A percentile compares a stretch with the other conserved stretches of the same genome.
phyloP scores from a whole-genome alignment of 1,140 invertebrate species.

The Penaeus japonicus region DNA sequence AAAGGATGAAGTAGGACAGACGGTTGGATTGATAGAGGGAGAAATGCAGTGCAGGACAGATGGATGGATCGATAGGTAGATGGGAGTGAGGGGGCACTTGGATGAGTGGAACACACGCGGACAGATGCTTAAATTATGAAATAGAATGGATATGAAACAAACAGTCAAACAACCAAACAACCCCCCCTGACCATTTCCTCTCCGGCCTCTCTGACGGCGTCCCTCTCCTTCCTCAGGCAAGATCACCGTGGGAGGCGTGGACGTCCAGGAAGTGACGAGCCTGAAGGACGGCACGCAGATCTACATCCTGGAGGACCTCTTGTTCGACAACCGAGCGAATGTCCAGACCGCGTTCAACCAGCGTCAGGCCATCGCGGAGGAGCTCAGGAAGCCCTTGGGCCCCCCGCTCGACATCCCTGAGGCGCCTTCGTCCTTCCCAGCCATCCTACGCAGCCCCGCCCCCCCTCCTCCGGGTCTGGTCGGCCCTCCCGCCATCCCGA shows the following conservation, averaged over 20 bases:
- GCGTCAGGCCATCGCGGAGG: neutral
- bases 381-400: neutral
- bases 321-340: neutral
- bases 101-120: too few species aligned
- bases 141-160: too few species aligned
- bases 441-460: too few species aligned
- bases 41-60: too few species aligned
- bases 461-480: too few species aligned
- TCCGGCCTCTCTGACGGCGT: neutral
- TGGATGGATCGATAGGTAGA: too few species aligned
- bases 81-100: too few species aligned
- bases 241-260: neutral
- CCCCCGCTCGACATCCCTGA: neutral
- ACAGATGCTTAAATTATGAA: too few species aligned
- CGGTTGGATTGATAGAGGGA: too few species aligned
- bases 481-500: neutral
- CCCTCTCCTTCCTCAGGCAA: neutral
- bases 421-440: too few species aligned
- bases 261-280: neutral
- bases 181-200: neutral
- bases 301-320: conserved; percentile 2
- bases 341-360: neutral
- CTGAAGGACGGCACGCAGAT: neutral
- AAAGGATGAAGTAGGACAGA: too few species aligned
- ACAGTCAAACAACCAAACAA: too few species aligned